phyloP scores from a whole-genome alignment of 1,140 invertebrate species.

The Drosophila serrata region DNA sequence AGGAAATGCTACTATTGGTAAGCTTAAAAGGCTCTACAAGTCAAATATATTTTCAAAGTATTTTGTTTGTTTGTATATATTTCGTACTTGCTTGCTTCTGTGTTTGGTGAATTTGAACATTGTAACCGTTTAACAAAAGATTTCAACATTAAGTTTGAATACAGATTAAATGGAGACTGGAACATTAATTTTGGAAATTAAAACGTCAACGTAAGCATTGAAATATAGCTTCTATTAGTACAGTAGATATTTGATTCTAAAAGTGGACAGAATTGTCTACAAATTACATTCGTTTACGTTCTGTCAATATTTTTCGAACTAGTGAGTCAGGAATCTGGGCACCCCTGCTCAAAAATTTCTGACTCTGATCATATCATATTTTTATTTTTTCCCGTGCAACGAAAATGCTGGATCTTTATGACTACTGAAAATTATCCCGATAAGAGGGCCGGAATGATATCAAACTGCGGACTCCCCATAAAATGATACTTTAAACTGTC shows the following conservation, averaged over 20 bases:
- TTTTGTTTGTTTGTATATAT: not conserved
- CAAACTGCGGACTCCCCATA: conserved; percentile 15
- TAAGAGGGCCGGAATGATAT: conserved; percentile 34
- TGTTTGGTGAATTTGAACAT: not conserved
- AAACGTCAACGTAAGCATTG: too few species aligned
- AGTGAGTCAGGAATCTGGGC: not conserved
- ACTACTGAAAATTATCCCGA: conserved; percentile 31
- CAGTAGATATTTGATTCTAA: too few species aligned
- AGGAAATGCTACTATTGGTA: too few species aligned
- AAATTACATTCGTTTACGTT: not conserved
- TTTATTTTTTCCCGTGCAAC: conserved; percentile 8
- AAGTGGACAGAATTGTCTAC: not conserved
- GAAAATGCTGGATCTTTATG: conserved; percentile 19
- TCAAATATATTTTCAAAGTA: not conserved
- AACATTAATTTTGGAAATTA: not conserved
- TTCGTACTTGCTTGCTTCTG: not conserved
- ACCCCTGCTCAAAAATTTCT: not conserved
- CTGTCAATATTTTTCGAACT: not conserved
- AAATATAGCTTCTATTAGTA: not conserved
- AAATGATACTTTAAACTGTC: conserved; percentile 24
- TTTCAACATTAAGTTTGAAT: not conserved
- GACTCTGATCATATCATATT: not conserved
- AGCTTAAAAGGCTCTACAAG: not conserved
- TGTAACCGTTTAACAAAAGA: not conserved
- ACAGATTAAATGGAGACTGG: not conserved